Evolutionary conservation across 2,797 vertebrate genomes (phyloP).

Genomic region (Clamator glandarius): DNA sequence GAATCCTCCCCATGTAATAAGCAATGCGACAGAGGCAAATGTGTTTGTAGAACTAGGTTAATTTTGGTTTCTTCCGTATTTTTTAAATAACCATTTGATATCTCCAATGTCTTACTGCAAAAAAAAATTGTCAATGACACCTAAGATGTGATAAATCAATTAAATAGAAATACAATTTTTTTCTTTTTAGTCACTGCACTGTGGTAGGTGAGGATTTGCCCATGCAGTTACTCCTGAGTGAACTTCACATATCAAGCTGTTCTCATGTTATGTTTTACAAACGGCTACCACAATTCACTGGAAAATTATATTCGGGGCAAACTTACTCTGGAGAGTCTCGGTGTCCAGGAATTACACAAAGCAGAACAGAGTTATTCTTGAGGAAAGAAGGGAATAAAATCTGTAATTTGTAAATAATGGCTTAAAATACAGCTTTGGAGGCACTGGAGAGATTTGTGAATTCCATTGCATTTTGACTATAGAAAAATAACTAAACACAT

Average conservation of each 20-base stretch:
- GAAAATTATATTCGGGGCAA: neutral
- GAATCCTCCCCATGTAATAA: neutral
- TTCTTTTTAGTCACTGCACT: neutral
- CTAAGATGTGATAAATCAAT: neutral
- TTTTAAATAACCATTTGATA: neutral
- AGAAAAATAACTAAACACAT: neutral
- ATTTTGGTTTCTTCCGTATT: neutral
- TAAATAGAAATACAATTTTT: neutral
- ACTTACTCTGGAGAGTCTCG: neutral
- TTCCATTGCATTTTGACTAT: neutral
- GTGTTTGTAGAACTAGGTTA: neutral
- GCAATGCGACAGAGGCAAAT: neutral
- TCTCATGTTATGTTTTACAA: neutral
- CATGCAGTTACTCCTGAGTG: neutral
- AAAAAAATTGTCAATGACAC: neutral
- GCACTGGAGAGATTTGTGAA: neutral
- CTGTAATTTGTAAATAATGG: neutral
- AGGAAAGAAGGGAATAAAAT: neutral
- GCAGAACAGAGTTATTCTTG: neutral
- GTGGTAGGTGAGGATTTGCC: neutral
- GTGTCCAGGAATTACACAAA: neutral
- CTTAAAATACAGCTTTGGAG: neutral
- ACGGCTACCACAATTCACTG: neutral
- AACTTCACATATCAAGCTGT: neutral
- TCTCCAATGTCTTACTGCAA: neutral